These are phyloP conservation scores for Ophioninae sp. DNA, from an alignment of 2,888 invertebrate species.

Conservation along the genomic window DNA sequence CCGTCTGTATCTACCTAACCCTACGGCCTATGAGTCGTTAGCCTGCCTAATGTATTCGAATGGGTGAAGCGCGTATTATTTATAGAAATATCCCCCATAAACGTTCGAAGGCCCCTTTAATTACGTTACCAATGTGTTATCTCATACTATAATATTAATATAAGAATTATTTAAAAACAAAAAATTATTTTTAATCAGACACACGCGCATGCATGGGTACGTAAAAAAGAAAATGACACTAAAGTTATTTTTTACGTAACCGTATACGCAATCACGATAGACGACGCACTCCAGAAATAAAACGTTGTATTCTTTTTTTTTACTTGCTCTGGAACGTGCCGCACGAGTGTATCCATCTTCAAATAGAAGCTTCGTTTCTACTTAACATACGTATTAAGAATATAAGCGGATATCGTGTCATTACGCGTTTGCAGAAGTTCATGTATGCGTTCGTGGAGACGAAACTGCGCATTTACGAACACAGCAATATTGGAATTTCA, in stretches of 20 bases:
- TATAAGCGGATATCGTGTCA: background rate
- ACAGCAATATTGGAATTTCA: background rate
- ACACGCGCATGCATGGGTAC: background rate
- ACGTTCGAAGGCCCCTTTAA: slow-evolving; percentile 9
- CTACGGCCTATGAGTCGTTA: background rate
- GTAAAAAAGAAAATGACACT: background rate
- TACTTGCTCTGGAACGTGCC: background rate
- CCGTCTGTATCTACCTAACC: background rate
- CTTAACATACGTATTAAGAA: background rate
- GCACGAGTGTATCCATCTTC: background rate
- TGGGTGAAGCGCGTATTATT: slow-evolving; percentile 4
- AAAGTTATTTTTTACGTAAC: background rate
- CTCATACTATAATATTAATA: background rate
- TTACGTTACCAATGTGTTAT: slow-evolving; percentile 10
- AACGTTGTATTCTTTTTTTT: background rate
- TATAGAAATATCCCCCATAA: background rate
- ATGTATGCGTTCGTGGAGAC: slow-evolving; percentile 1
- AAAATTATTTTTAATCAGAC: background rate
- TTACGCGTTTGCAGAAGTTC: background rate
- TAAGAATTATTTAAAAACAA: background rate
- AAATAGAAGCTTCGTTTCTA: slow-evolving; percentile 2
- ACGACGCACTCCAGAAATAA: background rate
- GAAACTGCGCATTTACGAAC: slow-evolving; percentile 49
- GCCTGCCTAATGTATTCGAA: slow-evolving; percentile 27
- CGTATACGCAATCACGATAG: background rate